Evolutionary conservation across 2,113 vertebrate genomes (phyloP).

Genomic region (Dascyllus trimaculatus): DNA sequence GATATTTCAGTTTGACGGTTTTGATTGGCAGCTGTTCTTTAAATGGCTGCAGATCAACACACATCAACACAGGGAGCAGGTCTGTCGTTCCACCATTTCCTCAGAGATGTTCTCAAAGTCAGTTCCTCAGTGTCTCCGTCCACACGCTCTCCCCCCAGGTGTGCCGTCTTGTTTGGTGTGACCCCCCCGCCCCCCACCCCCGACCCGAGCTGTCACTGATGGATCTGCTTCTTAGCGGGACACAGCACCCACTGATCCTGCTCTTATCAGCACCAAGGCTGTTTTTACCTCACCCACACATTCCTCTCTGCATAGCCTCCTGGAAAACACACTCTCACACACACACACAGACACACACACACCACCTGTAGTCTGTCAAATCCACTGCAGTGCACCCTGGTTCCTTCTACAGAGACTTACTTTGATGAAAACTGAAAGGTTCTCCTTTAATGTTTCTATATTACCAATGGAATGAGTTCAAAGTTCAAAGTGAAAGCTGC

Average conservation of each 20-base stretch:
- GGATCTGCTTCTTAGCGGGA: conserved; percentile 59
- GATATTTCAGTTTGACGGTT: no score
- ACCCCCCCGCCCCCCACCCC: conserved; percentile 30
- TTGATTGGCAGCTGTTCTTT: no score
- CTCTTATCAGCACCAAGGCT: conserved; percentile 56
- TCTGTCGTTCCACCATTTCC: no score
- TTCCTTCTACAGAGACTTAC: neutral
- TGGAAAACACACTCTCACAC: neutral
- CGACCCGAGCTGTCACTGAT: conserved; percentile 60
- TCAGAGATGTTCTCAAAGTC: no score
- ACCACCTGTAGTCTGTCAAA: conserved; percentile 35
- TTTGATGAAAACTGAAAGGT: neutral
- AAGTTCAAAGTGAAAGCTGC: neutral
- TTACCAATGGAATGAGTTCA: no score
- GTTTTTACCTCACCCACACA: conserved; percentile 58
- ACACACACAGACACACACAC: neutral
- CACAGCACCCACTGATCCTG: conserved; percentile 37
- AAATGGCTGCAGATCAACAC: no score
- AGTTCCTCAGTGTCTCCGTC: neutral
- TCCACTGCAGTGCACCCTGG: neutral
- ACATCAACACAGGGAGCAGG: no score
- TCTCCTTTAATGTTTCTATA: no score
- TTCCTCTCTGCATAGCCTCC: conserved; percentile 37
- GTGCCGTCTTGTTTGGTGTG: conserved; percentile 5
- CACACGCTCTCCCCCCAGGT: neutral